Conservation (phyloP, 2,888 invertebrate genomes). For the Argynnis bischoffii region DNA sequence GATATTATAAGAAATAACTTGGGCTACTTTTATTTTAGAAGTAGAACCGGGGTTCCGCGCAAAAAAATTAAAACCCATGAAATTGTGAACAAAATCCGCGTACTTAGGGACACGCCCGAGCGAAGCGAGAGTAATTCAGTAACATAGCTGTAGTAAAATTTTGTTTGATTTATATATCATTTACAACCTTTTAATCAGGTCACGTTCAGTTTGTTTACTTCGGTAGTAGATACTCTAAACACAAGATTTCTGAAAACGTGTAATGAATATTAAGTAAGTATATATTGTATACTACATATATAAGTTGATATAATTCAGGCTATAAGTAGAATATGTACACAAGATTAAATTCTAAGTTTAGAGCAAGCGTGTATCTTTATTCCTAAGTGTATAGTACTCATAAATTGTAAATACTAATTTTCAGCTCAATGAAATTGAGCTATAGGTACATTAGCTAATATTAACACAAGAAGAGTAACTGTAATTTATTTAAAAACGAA, state of each 20-base stretch:
- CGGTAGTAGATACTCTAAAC: not conserved
- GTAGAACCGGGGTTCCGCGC: no score
- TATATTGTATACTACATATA: not conserved
- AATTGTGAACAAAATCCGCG: no score
- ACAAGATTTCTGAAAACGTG: conserved; percentile 3
- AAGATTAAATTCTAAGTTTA: no score
- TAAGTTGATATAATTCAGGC: not conserved
- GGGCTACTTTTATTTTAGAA: no score
- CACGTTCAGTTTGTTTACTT: conserved; percentile 8
- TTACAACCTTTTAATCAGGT: conserved; percentile 6
- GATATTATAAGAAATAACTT: no score
- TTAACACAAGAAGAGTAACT: not conserved
- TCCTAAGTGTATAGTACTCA: not conserved
- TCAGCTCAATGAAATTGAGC: not conserved
- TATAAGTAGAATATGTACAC: no score
- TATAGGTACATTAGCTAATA: not conserved
- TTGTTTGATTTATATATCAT: conserved; percentile 5
- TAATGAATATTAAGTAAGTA: not conserved
- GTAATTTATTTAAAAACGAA: not conserved
- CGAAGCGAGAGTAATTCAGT: no score
- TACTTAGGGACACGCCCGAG: no score
- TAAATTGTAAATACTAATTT: not conserved
- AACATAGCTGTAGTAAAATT: not conserved
- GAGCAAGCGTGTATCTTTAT: not conserved
- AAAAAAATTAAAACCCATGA: no score